phyloP scores from a whole-genome alignment of 2,888 invertebrate genomes.

The Strigamia maritima region DNA sequence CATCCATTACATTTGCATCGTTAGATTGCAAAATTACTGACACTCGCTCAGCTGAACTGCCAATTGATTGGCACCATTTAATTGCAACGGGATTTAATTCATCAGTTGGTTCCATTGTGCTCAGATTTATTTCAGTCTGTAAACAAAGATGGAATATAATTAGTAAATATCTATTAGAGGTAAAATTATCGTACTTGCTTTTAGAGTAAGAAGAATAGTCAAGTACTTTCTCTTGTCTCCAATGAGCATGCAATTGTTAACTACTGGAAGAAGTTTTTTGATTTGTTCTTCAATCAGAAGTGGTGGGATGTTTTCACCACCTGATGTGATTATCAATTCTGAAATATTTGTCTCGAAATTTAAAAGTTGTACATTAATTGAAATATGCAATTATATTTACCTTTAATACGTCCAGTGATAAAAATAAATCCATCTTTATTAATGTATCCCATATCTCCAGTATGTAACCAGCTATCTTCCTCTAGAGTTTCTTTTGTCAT shows the following conservation, averaged over 20 bases:
- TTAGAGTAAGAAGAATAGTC: slow-evolving; percentile 77
- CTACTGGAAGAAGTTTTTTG: slow-evolving; percentile 67
- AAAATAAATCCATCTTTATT: slow-evolving; percentile 55
- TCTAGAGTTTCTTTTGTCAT: slow-evolving; percentile 76
- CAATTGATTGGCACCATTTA: slow-evolving; percentile 67
- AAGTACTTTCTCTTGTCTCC: slow-evolving; percentile 86
- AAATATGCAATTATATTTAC: no score
- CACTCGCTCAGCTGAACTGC: slow-evolving; percentile 57
- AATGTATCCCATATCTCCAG: slow-evolving; percentile 79
- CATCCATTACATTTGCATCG: slow-evolving; percentile 38
- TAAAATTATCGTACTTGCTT: slow-evolving; percentile 58
- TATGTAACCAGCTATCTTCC: slow-evolving; percentile 75
- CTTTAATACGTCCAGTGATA: slow-evolving; percentile 63
- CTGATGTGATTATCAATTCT: slow-evolving; percentile 88
- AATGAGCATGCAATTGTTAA: slow-evolving; percentile 80
- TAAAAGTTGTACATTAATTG: no score
- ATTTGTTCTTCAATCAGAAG: slow-evolving; percentile 79
- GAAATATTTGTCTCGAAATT: not conserved
- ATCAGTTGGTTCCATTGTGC: slow-evolving; percentile 70
- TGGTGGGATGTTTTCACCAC: slow-evolving; percentile 84
- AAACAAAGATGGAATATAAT: no score
- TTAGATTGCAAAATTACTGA: slow-evolving; percentile 42
- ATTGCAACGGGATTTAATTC: slow-evolving; percentile 63
- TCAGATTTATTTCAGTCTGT: slow-evolving; percentile 69
- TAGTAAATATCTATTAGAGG: no score